Conservation (phyloP, 1,140 invertebrate genomes). For the Drosophila serrata region DNA sequence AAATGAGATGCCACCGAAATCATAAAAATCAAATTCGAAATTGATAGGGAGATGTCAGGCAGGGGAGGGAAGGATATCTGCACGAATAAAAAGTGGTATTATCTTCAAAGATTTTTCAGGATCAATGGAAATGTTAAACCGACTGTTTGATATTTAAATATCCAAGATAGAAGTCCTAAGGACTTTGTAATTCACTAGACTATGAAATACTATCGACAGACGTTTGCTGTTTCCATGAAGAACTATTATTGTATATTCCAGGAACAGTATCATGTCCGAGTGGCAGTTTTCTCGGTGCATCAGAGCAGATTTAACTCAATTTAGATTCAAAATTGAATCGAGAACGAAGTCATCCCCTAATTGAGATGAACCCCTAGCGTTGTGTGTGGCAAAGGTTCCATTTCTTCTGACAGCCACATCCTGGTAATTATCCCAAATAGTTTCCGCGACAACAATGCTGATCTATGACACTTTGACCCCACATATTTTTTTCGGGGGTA, state of each 20-base stretch:
- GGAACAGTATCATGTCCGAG: background rate
- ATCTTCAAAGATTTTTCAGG: background rate
- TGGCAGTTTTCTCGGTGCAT: background rate
- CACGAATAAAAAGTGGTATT: conserved; percentile 11
- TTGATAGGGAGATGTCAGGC: conserved; percentile 14
- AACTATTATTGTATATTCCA: background rate
- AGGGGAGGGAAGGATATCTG: background rate
- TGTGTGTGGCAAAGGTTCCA: conserved; percentile 9
- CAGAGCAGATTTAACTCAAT: conserved; percentile 51
- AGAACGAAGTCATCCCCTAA: conserved; percentile 47
- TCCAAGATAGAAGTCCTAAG: background rate
- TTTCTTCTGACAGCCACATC: conserved; percentile 32
- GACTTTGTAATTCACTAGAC: background rate
- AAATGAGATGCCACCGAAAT: conserved; percentile 57
- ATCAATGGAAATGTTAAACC: background rate
- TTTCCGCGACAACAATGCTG: conserved; percentile 34
- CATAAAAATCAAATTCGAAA: conserved; percentile 78
- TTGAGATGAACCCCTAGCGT: conserved; percentile 12
- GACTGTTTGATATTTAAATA: background rate
- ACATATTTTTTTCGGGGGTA: background rate
- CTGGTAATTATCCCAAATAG: conserved; percentile 57
- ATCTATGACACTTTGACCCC: conserved; percentile 41
- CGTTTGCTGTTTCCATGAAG: background rate
- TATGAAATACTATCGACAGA: background rate
- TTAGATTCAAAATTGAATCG: conserved; percentile 52